A percentile compares a stretch with the other conserved stretches of the same genome.
Conservation (phyloP, 2,113 vertebrate species). For the Semnopithecus entellus region DNA sequence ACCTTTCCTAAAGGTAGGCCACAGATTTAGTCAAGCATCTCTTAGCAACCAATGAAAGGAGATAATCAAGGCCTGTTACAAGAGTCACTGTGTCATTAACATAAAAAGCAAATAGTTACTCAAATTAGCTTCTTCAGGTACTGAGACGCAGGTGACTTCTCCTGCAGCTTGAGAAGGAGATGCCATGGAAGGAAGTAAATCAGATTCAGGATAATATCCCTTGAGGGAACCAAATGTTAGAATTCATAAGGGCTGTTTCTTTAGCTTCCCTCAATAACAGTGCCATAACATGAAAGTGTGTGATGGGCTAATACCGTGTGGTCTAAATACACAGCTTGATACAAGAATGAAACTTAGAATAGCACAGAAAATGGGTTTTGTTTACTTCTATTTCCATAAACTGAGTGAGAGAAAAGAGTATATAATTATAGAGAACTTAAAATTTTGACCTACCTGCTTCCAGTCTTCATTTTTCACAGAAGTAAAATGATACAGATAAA, state of each 20-base stretch:
- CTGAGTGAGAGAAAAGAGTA: neutral
- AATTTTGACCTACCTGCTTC: neutral
- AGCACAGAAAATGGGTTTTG: neutral
- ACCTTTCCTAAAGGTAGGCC: neutral
- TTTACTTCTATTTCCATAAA: neutral
- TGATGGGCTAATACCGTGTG: neutral
- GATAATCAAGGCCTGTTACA: neutral
- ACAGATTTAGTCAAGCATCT: neutral
- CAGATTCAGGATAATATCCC: neutral
- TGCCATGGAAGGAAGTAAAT: neutral
- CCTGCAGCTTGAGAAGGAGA: neutral
- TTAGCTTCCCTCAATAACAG: neutral
- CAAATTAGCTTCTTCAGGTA: neutral
- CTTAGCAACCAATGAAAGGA: neutral
- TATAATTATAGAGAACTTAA: neutral
- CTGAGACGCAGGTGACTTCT: neutral
- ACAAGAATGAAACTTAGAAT: conserved; percentile 12
- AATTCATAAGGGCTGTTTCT: neutral
- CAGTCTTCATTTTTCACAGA: neutral
- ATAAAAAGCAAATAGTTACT: neutral
- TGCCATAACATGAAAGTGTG: neutral
- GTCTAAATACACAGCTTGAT: neutral
- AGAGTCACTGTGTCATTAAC: neutral
- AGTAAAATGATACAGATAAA: neutral
- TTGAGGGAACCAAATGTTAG: neutral